These are phyloP conservation scores for Diglossa cyanea DNA, from an alignment of 2,797 vertebrate genomes.

Conservation along the genomic window DNA sequence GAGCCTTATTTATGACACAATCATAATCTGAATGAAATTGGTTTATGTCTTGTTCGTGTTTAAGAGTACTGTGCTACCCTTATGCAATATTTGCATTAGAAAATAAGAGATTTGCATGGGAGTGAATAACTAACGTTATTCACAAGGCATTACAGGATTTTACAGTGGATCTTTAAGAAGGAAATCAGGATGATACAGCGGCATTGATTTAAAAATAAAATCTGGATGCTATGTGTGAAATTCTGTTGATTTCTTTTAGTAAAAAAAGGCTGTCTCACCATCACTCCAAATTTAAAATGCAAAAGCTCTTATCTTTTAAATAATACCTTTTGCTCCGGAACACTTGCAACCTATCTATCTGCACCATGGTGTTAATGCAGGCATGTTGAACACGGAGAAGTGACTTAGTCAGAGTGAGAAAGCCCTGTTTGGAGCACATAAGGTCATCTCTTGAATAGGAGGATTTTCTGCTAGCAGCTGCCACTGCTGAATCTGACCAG, in stretches of 20 bases:
- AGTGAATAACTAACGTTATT: slow-evolving; percentile 37
- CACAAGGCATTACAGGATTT: slow-evolving; percentile 37
- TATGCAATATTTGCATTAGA: slow-evolving; percentile 32
- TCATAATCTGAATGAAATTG: slow-evolving; percentile 41
- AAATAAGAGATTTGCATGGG: slow-evolving; percentile 46
- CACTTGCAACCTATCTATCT: not conserved
- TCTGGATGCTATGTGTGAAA: not conserved
- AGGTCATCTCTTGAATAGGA: slow-evolving; percentile 56
- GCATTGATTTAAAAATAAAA: not conserved
- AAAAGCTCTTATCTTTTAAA: not conserved
- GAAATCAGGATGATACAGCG: not conserved
- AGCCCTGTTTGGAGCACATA: slow-evolving; percentile 40
- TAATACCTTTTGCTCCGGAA: not conserved
- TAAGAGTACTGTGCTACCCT: not conserved
- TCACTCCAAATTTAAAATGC: not conserved
- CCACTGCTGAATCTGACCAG: slow-evolving; percentile 56
- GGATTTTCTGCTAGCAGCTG: slow-evolving; percentile 66
- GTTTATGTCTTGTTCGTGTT: not conserved
- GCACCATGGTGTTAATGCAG: not conserved
- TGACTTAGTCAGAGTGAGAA: slow-evolving; percentile 17
- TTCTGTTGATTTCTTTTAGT: not conserved
- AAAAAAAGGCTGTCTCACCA: not conserved
- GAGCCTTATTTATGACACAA: slow-evolving; percentile 40
- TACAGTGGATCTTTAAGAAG: slow-evolving; percentile 20
- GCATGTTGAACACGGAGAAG: not conserved